These are phyloP conservation scores for Clamator glandarius DNA, from an alignment of 2,797 vertebrate species.

Conservation along the genomic window DNA sequence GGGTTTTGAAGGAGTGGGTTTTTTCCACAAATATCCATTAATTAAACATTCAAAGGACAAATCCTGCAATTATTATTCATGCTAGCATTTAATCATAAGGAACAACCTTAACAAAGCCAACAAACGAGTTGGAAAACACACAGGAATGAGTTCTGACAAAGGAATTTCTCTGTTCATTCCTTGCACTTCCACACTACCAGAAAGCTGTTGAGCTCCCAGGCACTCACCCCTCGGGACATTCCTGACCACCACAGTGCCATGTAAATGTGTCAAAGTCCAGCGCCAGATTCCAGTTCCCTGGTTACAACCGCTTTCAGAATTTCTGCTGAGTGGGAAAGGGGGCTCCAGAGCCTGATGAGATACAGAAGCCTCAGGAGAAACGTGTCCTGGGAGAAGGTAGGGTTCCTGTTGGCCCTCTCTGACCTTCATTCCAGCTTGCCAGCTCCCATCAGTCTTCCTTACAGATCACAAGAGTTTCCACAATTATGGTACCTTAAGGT, in stretches of 20 bases:
- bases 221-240: not conserved
- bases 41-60: not conserved
- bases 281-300: not conserved
- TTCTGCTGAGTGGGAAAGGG: not conserved
- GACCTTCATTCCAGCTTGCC: not conserved
- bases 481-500: not conserved
- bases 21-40: not conserved
- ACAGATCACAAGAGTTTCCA: not conserved
- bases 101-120: not conserved
- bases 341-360: not conserved
- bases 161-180: not conserved
- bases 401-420: not conserved
- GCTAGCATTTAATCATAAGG: not conserved
- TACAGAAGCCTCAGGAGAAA: not conserved
- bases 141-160: not conserved
- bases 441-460: not conserved
- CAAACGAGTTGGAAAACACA: not conserved
- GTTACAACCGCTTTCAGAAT: not conserved
- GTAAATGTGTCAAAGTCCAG: not conserved
- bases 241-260: not conserved
- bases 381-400: not conserved
- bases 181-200: not conserved
- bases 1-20: not conserved
- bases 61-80: not conserved
- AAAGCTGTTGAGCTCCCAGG: not conserved